These are phyloP conservation scores for Ormyrus pomaceus DNA, from an alignment of 2,888 invertebrate genomes.

Conservation along the genomic window DNA sequence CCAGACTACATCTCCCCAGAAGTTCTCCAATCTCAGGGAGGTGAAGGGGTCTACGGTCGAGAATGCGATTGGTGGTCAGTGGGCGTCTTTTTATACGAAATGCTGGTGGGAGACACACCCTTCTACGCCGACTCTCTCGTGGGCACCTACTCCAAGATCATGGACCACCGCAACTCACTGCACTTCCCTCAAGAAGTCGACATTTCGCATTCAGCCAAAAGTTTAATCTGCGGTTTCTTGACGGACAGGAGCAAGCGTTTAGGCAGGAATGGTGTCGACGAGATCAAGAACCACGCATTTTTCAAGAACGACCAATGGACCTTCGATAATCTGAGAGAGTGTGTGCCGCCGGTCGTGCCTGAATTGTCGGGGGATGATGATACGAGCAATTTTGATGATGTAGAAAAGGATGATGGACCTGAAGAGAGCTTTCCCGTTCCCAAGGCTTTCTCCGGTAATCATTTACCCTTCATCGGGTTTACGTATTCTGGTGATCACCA, in stretches of 20 bases:
- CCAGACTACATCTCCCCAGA: slow-evolving; percentile 99
- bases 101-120: slow-evolving; percentile 98
- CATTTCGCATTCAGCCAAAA: slow-evolving; percentile 91
- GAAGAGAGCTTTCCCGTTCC: slow-evolving; percentile 97
- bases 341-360: slow-evolving; percentile 97
- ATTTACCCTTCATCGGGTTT: slow-evolving; percentile 98
- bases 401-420: slow-evolving; percentile 94
- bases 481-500: slow-evolving; percentile 97
- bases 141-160: slow-evolving; percentile 98
- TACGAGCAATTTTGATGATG: slow-evolving; percentile 98
- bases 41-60: slow-evolving; percentile 95
- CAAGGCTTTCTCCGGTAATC: slow-evolving; percentile 98
- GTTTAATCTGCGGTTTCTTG: slow-evolving; percentile 94
- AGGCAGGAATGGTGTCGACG: slow-evolving; percentile 94
- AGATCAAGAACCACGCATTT: slow-evolving; percentile 96
- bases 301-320: slow-evolving; percentile 99
- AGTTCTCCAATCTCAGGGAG: slow-evolving; percentile 97
- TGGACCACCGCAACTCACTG: slow-evolving; percentile 98
- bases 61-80: slow-evolving; percentile 99
- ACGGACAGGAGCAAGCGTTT: slow-evolving; percentile 93
- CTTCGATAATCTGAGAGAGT: slow-evolving; percentile 95
- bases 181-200: slow-evolving; percentile 96
- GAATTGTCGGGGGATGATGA: slow-evolving; percentile 97
- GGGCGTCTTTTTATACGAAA: slow-evolving; percentile 98
- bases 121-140: slow-evolving; percentile 99